Conservation (phyloP, 2,113 vertebrate genomes). For the Notiomystis cincta region DNA sequence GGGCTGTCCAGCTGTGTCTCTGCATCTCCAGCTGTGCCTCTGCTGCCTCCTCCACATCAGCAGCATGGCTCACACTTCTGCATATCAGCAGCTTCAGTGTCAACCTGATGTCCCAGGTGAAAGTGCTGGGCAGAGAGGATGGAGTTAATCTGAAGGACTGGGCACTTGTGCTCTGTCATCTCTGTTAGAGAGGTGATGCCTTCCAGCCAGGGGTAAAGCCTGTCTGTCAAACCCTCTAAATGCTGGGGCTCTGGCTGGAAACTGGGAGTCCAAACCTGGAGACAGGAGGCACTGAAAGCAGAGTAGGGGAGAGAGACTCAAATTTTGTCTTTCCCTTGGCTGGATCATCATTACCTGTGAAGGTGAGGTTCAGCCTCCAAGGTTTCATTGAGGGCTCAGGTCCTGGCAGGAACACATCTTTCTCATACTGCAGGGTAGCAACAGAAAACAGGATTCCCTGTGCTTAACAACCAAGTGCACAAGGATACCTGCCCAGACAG, state of each 20-base stretch:
- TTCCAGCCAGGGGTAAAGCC: neutral
- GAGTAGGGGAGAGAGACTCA: neutral
- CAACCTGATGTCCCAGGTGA: neutral
- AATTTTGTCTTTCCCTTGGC: neutral
- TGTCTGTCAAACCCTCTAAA: neutral
- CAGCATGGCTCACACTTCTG: neutral
- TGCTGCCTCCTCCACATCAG: neutral
- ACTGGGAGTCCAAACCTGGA: neutral
- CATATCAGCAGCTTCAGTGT: neutral
- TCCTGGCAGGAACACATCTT: neutral
- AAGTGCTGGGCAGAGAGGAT: neutral
- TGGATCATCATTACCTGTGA: neutral
- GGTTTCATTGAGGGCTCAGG: neutral
- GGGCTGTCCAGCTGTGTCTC: neutral
- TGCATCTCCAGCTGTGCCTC: neutral
- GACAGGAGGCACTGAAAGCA: neutral
- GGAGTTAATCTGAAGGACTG: neutral
- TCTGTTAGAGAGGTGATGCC: neutral
- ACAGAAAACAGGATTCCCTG: neutral
- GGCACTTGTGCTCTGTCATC: neutral
- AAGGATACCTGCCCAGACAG: neutral
- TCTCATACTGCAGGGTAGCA: neutral
- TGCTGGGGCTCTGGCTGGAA: neutral
- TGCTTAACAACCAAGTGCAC: neutral
- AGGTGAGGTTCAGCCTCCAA: neutral